A percentile compares a stretch with the other conserved stretches of the same genome.
phyloP scores from a whole-genome alignment of 2,113 vertebrate genomes.

The Thamnophis sirtalis region DNA sequence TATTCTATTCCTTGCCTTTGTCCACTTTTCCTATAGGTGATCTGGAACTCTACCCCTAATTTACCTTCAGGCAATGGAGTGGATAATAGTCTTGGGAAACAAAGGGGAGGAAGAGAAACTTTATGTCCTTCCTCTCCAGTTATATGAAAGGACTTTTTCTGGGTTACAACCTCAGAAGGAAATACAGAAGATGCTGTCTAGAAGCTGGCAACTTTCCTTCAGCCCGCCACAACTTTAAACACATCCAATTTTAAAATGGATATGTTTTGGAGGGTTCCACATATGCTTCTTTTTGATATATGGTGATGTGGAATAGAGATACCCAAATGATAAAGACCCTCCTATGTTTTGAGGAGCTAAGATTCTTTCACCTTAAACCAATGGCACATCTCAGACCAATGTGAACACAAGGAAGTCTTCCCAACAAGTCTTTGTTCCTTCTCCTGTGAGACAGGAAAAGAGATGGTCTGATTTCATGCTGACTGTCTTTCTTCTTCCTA shows the following conservation, averaged over 20 bases:
- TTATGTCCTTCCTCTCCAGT: background rate
- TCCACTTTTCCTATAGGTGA: background rate
- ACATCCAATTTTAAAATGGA: no score
- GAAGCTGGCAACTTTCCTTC: background rate
- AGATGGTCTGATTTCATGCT: background rate
- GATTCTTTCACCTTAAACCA: background rate
- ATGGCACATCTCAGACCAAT: background rate
- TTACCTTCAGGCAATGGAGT: background rate
- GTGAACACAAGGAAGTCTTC: background rate
- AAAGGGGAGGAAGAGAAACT: background rate
- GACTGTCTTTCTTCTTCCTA: background rate
- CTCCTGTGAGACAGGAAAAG: background rate
- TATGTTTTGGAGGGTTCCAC: background rate
- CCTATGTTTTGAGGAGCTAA: background rate
- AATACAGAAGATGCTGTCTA: background rate
- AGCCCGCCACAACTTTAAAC: background rate
- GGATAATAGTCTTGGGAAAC: background rate
- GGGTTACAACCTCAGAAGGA: background rate
- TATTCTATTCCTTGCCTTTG: no score
- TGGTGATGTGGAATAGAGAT: background rate
- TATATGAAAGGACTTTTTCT: background rate
- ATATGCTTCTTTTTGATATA: background rate
- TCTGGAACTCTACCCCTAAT: background rate
- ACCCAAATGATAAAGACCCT: background rate
- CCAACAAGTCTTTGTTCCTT: background rate